A percentile compares a stretch with the other conserved stretches of the same genome.
phyloP scores from a whole-genome alignment of 2,888 invertebrate species.

The Melieria omissa region DNA sequence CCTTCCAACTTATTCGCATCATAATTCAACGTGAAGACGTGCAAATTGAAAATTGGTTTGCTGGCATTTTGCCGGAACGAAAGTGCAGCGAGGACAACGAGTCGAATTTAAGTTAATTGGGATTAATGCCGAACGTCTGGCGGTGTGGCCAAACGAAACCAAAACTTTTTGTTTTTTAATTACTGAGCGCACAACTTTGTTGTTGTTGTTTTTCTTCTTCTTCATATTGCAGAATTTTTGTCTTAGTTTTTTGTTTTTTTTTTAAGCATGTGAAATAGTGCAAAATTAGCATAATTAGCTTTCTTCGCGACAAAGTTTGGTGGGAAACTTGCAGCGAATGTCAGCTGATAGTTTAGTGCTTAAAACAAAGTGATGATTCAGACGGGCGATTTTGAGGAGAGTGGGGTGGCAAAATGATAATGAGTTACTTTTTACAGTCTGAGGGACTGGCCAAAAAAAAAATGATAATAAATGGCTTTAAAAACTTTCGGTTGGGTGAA shows the following conservation, averaged over 20 bases:
- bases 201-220: background rate
- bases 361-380: too few relatives aligned
- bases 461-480: too few relatives aligned
- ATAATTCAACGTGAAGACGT: background rate
- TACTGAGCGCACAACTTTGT: background rate
- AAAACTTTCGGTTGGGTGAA: too few relatives aligned
- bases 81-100: background rate
- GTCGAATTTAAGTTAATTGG: conserved; percentile 36
- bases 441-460: too few relatives aligned
- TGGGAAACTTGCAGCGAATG: too few relatives aligned
- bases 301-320: background rate
- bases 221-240: background rate
- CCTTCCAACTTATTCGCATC: background rate
- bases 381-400: too few relatives aligned
- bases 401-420: too few relatives aligned
- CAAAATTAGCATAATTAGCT: conserved; percentile 1
- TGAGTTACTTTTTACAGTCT: too few relatives aligned
- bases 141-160: background rate
- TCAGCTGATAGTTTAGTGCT: too few relatives aligned
- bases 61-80: conserved; percentile 39
- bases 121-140: conserved; percentile 35
- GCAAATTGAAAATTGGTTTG: conserved; percentile 23
- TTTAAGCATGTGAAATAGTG: background rate
- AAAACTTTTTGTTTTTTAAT: conserved; percentile 17
- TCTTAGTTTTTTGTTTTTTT: too few relatives aligned